phyloP scores from a whole-genome alignment of 2,113 vertebrate species.

The Microcebus ravelobensis region DNA sequence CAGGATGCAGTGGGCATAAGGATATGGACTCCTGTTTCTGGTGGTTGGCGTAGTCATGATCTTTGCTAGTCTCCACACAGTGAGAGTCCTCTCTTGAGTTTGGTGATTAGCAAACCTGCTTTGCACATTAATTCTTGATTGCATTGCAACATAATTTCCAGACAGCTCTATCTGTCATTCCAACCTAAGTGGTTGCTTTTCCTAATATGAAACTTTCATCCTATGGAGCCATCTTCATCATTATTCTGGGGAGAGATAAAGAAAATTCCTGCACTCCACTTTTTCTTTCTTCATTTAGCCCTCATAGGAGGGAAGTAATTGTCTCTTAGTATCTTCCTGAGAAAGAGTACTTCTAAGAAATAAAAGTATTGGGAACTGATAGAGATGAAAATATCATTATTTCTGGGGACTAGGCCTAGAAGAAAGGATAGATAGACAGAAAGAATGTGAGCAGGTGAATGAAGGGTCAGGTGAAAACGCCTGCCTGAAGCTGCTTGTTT shows the following conservation, averaged over 20 bases:
- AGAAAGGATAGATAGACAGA: no score
- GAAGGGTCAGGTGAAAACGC: no score
- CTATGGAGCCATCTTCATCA: not conserved
- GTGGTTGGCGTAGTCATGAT: not conserved
- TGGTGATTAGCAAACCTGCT: not conserved
- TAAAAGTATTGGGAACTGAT: not conserved
- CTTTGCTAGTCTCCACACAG: not conserved
- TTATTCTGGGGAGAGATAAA: not conserved
- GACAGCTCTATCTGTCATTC: not conserved
- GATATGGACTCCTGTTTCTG: not conserved
- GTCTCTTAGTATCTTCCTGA: not conserved
- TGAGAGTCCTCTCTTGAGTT: not conserved
- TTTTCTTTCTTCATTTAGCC: not conserved
- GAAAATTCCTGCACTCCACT: not conserved
- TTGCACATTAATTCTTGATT: not conserved
- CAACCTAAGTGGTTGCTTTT: not conserved
- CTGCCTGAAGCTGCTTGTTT: no score
- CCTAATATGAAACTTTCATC: not conserved
- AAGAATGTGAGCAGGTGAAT: no score
- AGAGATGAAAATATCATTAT: not conserved
- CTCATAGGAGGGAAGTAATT: not conserved
- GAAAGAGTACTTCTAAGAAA: not conserved
- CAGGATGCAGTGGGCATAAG: not conserved
- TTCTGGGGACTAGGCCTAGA: no score
- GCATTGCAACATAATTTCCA: not conserved